phyloP scores from a whole-genome alignment of 1,140 invertebrate genomes.

The Drosophila insularis region DNA sequence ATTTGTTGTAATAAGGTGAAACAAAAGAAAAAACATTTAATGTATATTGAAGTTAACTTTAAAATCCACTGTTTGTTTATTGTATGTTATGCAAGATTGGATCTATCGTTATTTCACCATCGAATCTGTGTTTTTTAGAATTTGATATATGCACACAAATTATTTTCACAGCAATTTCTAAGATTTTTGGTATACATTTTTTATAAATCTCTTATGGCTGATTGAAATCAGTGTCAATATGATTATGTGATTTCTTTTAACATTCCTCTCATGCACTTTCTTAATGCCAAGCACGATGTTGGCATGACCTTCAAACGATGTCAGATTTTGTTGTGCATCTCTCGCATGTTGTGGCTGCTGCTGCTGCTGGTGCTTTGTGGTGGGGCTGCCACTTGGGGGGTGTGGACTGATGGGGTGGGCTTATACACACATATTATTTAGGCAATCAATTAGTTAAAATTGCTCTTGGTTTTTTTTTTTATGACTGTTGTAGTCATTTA shows the following conservation, averaged over 20 bases:
- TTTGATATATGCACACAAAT: too few relatives aligned
- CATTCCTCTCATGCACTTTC: neutral
- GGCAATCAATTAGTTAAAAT: conserved; percentile 35
- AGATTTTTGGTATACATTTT: too few relatives aligned
- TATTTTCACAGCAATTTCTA: too few relatives aligned
- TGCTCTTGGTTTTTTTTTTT: conserved; percentile 12
- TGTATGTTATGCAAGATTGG: too few relatives aligned
- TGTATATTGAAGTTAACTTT: too few relatives aligned
- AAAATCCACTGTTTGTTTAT: too few relatives aligned
- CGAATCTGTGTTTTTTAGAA: too few relatives aligned
- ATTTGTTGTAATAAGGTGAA: too few relatives aligned
- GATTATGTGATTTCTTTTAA: neutral
- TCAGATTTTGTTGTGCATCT: neutral
- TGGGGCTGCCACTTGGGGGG: neutral
- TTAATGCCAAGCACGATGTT: neutral
- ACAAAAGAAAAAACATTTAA: too few relatives aligned
- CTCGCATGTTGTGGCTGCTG: neutral
- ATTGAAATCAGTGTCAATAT: neutral
- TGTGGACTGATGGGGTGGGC: neutral
- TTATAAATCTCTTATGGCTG: neutral
- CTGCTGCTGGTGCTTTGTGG: neutral
- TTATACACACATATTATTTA: conserved; percentile 20
- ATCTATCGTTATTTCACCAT: too few relatives aligned
- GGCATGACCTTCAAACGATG: neutral
- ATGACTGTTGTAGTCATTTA: conserved; percentile 5